Conservation (phyloP, 2,113 vertebrate species). For the Larimichthys polyactis region DNA sequence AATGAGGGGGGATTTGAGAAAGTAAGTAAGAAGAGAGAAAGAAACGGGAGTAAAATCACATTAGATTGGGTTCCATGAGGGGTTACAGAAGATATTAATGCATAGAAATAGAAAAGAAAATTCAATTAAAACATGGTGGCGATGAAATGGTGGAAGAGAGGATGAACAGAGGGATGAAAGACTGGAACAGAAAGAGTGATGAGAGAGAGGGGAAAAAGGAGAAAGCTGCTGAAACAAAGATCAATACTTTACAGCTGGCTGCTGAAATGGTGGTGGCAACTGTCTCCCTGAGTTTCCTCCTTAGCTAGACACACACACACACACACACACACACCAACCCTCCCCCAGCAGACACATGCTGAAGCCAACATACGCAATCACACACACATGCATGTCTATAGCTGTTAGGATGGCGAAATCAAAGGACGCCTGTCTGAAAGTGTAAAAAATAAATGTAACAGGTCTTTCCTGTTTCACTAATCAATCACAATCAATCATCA, state of each 20-base stretch:
- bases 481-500: neutral
- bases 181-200: constrained; percentile 42
- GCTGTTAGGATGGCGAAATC: constrained; percentile 35
- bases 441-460: constrained; percentile 33
- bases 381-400: constrained; percentile 25
- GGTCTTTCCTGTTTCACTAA: constrained; percentile 21
- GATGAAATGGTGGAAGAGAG: neutral
- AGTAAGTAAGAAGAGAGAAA: neutral
- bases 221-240: constrained; percentile 65
- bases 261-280: constrained; percentile 76
- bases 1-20: neutral
- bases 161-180: neutral
- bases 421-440: constrained; percentile 33
- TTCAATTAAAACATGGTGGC: neutral
- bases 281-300: constrained; percentile 72
- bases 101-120: neutral
- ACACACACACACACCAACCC: constrained; percentile 11
- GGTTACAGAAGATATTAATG: neutral
- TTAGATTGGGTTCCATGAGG: neutral
- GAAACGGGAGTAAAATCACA: neutral
- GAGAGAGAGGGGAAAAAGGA: constrained; percentile 45
- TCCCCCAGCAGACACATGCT: constrained; percentile 4
- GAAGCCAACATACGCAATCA: constrained; percentile 17
- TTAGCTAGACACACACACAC: constrained; percentile 38
- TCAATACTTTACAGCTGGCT: constrained; percentile 76